Conservation (phyloP, 2,888 invertebrate species). For the Dasypogon diadema region DNA sequence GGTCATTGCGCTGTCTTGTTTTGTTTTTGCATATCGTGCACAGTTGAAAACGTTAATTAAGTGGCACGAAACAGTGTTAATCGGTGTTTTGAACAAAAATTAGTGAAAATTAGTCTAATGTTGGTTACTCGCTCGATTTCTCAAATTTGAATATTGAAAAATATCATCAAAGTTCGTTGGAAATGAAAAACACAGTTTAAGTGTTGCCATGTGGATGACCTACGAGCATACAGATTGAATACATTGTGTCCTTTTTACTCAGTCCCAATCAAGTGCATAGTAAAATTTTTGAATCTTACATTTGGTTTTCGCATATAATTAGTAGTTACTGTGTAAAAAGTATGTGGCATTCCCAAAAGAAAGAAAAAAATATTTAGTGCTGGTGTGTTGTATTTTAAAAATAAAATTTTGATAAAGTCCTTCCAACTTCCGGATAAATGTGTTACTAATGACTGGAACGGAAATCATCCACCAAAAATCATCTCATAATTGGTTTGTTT, state of each 20-base stretch:
- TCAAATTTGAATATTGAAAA: not conserved
- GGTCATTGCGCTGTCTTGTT: slow-evolving; percentile 59
- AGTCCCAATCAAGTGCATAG: slow-evolving; percentile 11
- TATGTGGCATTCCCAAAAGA: too few relatives aligned
- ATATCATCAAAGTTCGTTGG: slow-evolving; percentile 11
- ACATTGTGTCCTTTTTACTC: not conserved
- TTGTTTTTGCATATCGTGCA: slow-evolving; percentile 53
- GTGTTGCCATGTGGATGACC: slow-evolving; percentile 44
- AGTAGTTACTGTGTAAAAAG: not conserved
- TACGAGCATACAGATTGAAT: not conserved
- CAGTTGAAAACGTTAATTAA: not conserved
- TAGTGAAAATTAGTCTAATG: not conserved
- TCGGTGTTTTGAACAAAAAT: not conserved
- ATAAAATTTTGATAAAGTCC: not conserved
- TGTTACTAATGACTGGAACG: not conserved
- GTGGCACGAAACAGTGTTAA: slow-evolving; percentile 7
- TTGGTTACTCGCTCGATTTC: not conserved
- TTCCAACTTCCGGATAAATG: slow-evolving; percentile 18
- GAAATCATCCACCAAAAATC: not conserved
- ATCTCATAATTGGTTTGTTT: slow-evolving; percentile 30
- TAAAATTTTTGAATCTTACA: slow-evolving; percentile 15
- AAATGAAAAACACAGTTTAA: not conserved
- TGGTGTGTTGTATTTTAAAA: slow-evolving; percentile 31
- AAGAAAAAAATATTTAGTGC: not conserved
- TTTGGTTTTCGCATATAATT: not conserved